Evolutionary conservation across 1,140 invertebrate species (phyloP), one percentile per base, ranked within the genome.

Genomic region (Chrysoperla carnea): DNA sequence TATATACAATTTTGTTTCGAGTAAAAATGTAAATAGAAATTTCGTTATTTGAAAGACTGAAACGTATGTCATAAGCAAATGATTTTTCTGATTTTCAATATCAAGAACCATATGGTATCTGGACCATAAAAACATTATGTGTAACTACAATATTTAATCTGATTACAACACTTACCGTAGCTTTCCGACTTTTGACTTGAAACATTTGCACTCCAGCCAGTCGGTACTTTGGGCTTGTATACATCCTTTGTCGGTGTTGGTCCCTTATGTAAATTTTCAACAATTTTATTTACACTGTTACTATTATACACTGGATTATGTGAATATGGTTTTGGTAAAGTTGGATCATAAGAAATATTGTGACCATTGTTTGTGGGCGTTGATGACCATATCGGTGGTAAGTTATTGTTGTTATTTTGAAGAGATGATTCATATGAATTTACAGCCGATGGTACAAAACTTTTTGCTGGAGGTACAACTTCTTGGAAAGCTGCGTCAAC

Each of bases 401-500:
- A 41, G 44, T 59, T 52, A 37, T 37, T 49, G 17, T 23, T 23
- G n/a, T 33, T 33, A 11, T 2, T 9, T 48, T 52, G 51, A 6
- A 61, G 41, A 8, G 58, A 55, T 35, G 51, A 36, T 40, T 60
- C 59, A 49, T 61, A 61, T 7, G 58, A 58, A 46, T 58, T 52
- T 0, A 60, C 55, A 9, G 50, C 54, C 27, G 59, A 56, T 14
- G 51, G 53, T 8, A 59, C 57, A 37, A 48, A 53, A 45, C 51
- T 52, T 29, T 55, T 54, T 47, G 49, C 51, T 8, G 50, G 52
- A 29, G 56, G 53, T 28, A 51, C 49, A 11, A 60, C 31, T 37
- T 73, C 66, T 44, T 72, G 57, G 57, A 83, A 82, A 33, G 79
- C 79, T 2, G 66, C 57, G 29, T 80, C 77, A 2, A 80, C 76